These are phyloP conservation scores for Caenorhabditis japonica DNA, from an alignment of 2,888 invertebrate species.

Conservation along the genomic window DNA sequence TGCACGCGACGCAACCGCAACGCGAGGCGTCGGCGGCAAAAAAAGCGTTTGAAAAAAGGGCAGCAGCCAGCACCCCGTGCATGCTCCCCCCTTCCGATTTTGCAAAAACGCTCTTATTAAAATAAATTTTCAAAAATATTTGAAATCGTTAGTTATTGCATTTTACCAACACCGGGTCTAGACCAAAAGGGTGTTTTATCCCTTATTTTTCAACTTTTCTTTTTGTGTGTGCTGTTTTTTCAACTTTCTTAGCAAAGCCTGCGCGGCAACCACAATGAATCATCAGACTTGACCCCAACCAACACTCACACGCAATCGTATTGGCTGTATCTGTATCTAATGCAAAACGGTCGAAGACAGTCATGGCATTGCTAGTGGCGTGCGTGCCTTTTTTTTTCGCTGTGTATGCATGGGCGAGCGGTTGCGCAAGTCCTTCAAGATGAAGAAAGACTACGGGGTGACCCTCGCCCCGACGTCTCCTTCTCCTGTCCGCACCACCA, in stretches of 20 bases:
- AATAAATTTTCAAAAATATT: too few relatives aligned
- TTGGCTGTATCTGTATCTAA: constrained; percentile 16
- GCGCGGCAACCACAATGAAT: neutral
- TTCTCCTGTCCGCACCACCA: constrained; percentile 28
- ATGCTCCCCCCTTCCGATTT: too few relatives aligned
- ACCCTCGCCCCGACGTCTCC: constrained; percentile 22
- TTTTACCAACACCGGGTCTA: too few relatives aligned
- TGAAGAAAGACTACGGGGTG: constrained; percentile 37
- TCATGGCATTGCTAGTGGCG: constrained; percentile 10
- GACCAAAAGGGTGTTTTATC: too few relatives aligned
- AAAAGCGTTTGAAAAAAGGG: too few relatives aligned
- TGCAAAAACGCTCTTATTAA: too few relatives aligned
- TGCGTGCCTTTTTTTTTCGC: constrained; percentile 10
- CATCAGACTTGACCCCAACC: too few relatives aligned
- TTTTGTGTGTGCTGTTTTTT: neutral
- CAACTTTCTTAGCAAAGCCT: neutral
- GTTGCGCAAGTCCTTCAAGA: constrained; percentile 54
- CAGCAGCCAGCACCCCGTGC: too few relatives aligned
- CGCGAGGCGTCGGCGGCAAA: too few relatives aligned
- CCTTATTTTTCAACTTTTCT: neutral
- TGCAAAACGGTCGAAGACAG: constrained; percentile 4
- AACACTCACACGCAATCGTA: constrained; percentile 4
- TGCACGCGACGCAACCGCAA: too few relatives aligned
- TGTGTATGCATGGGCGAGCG: constrained; percentile 15
- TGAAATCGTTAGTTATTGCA: too few relatives aligned